Percentiles rank a stretch among this genome's conserved stretches.
phyloP scores from a whole-genome alignment of 2,888 invertebrate species.

The Lordiphosa fenestrarum region DNA sequence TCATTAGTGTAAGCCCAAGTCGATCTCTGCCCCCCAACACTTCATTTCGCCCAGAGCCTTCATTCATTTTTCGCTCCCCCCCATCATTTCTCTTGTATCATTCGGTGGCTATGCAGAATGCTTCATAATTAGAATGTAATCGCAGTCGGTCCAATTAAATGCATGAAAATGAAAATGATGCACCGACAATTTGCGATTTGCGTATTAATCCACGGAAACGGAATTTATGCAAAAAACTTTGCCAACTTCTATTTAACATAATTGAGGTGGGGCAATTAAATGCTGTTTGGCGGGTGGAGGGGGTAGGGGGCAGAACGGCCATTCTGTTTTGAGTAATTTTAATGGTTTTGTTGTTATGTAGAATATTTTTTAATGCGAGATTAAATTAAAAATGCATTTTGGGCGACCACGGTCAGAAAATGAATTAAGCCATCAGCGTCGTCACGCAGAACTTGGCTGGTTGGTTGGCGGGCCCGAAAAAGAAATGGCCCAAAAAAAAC shows the following conservation, averaged over 20 bases:
- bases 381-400: conserved; percentile 71
- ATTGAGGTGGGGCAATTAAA: conserved; percentile 61
- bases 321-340: conserved; percentile 39
- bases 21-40: no score
- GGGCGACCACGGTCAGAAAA: conserved; percentile 43
- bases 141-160: conserved; percentile 56
- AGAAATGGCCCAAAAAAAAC: conserved; percentile 55
- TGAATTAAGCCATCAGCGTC: conserved; percentile 65
- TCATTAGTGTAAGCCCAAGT: no score
- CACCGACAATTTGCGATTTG: conserved; percentile 51
- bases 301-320: background rate
- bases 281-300: background rate
- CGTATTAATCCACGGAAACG: conserved; percentile 49
- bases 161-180: conserved; percentile 53
- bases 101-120: conserved; percentile 49
- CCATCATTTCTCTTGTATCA: conserved; percentile 33
- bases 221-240: conserved; percentile 56
- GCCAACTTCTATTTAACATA: conserved; percentile 47
- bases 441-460: conserved; percentile 4
- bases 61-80: background rate
- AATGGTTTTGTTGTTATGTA: conserved; percentile 54
- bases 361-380: conserved; percentile 54
- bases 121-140: conserved; percentile 62
- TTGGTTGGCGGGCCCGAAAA: conserved; percentile 15
- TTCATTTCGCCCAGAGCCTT: no score